Evolutionary conservation across 2,113 vertebrate species (phyloP).

Genomic region (Gobio gobio): DNA sequence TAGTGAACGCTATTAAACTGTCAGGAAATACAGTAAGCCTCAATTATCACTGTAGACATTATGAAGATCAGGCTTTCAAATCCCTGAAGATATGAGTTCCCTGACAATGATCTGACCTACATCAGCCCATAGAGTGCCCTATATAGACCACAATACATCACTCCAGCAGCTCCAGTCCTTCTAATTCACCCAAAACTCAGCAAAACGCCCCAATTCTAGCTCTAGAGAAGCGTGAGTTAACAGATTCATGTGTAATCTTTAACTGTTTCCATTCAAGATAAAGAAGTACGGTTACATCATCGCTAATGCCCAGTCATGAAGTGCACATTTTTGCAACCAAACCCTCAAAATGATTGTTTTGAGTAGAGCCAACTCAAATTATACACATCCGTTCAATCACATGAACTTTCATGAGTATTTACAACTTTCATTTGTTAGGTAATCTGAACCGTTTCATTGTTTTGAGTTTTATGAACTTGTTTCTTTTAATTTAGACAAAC

Average conservation of each 20-base stretch:
- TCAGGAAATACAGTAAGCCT: not conserved
- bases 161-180: conserved; percentile 41
- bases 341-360: too few relatives aligned
- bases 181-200: conserved; percentile 55
- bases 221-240: conserved; percentile 19
- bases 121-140: conserved; percentile 42
- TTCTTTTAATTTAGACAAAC: too few relatives aligned
- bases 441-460: too few relatives aligned
- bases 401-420: too few relatives aligned
- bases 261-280: conserved; percentile 10
- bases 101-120: conserved; percentile 48
- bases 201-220: conserved; percentile 48
- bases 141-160: conserved; percentile 44
- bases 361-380: too few relatives aligned
- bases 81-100: conserved; percentile 21
- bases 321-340: not conserved
- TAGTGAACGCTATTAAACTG: not conserved
- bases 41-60: not conserved
- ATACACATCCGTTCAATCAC: too few relatives aligned
- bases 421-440: too few relatives aligned
- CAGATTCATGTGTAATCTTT: conserved; percentile 29
- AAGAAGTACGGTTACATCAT: not conserved
- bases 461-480: too few relatives aligned
- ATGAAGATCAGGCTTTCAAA: conserved; percentile 5
- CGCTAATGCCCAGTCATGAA: not conserved